Evolutionary conservation across 2,888 invertebrate species (phyloP), one percentile per base, ranked within the genome.

Genomic region (Trimorus sp.): DNA sequence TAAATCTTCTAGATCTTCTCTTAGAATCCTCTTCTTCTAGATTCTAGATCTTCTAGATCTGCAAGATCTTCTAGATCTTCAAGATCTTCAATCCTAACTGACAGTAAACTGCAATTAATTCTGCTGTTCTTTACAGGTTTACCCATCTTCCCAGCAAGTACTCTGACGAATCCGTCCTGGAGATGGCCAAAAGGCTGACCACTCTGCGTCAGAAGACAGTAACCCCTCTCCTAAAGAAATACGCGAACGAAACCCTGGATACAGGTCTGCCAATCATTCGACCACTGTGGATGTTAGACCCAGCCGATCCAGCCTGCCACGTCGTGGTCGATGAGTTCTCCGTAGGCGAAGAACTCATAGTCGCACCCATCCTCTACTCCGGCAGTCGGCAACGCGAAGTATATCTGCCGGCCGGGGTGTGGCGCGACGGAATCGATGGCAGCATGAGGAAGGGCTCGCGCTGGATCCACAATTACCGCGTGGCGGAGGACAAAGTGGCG

Each of bases 361-460:
- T 98, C 0, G 98, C 98, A 0, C 98, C 98, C 0, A 94, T 98
- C 62, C 90, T 98, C 42, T 93, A 95, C 66, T 93, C 94, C 0
- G 95, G 95, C 0, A 93, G 94, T 51, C 94, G 94, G 11, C 40
- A 40, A 11, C 8, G 96, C 83, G 98, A 96, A 92, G 96, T 98
- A 75, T 98, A 98, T 89, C 93, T 98, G 38, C 98, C 98, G 0
- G 95, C 95, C 37, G 99, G 98, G 0, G 96, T 97, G 0, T 98
- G 98, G 98, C 96, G 95, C 88, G 98, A 98, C 89, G 97, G 97
- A 12, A 96, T 97, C 85, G 97, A 97, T 90, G 96, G 96, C 0
- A 97, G 96, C 36, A 93, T 96, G 53, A 94, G 97, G 45, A 97
- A 97, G 88, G 98, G 98, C 0, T 97, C 95, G 84, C 94, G 97